Percentiles rank a stretch among this genome's conserved stretches.
These are phyloP conservation scores for Platichthys flesus DNA, from an alignment of 2,113 vertebrate species.

Conservation along the genomic window DNA sequence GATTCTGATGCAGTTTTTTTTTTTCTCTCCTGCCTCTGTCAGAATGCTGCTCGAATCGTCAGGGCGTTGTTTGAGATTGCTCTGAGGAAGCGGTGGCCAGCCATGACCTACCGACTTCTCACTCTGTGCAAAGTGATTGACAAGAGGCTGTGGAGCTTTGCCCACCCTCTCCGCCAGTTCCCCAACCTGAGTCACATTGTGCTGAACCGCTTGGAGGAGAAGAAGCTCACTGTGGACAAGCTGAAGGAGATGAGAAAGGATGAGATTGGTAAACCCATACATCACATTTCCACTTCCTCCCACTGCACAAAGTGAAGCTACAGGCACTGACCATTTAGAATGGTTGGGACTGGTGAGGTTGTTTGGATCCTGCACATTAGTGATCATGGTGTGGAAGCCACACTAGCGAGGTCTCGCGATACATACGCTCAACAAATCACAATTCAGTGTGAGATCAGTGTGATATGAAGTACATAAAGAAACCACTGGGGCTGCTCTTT, in stretches of 20 bases:
- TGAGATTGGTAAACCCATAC: constrained; percentile 90
- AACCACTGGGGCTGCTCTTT: no score
- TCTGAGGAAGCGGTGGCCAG: constrained; percentile 95
- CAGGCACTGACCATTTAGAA: no score
- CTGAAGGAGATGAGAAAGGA: constrained; percentile 98
- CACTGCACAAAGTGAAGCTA: no score
- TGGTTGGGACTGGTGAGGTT: no score
- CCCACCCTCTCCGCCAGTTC: constrained; percentile 95
- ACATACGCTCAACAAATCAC: no score
- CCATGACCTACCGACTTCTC: constrained; percentile 96
- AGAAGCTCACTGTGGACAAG: constrained; percentile 93
- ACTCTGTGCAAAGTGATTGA: constrained; percentile 97
- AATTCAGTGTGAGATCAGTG: no score
- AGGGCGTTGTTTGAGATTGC: constrained; percentile 97
- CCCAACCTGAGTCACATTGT: constrained; percentile 86
- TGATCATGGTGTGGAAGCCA: no score
- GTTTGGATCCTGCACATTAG: no score
- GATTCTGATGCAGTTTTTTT: neutral
- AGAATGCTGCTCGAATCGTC: constrained; percentile 97
- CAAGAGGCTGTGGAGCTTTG: constrained; percentile 94
- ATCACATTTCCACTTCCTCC: no score
- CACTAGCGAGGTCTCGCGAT: no score
- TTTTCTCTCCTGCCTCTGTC: constrained; percentile 16
- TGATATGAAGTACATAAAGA: no score
- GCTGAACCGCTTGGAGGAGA: constrained; percentile 91